phyloP scores from a whole-genome alignment of 2,888 invertebrate genomes.

The Acholoe squamosa region DNA sequence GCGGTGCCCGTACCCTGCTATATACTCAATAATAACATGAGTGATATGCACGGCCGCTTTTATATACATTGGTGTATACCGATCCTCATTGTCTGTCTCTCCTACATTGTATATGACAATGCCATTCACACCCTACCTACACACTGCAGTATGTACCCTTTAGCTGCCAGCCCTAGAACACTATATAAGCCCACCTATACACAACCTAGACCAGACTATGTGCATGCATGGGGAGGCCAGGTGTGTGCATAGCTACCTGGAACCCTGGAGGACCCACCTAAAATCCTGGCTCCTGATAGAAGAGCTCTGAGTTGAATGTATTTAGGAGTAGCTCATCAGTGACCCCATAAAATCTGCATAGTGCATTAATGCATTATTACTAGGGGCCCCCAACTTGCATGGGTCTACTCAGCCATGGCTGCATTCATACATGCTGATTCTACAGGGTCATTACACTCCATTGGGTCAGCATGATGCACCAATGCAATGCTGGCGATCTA shows the following conservation, averaged over 20 bases:
- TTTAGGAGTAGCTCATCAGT: background rate
- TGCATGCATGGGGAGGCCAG: no score
- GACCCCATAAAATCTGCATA: no score
- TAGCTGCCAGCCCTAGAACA: background rate
- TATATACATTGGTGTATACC: constrained; percentile 6
- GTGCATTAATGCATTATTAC: no score
- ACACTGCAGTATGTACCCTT: background rate
- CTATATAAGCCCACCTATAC: no score
- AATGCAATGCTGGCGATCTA: no score
- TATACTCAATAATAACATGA: constrained; percentile 20
- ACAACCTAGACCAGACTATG: background rate
- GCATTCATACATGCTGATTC: no score
- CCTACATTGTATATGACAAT: background rate
- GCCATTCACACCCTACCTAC: background rate
- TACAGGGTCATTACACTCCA: no score
- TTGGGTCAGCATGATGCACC: no score
- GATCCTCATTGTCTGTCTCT: background rate
- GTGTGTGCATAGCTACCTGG: constrained; percentile 12
- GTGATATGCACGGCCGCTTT: background rate
- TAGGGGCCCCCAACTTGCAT: no score
- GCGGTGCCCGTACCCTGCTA: no score
- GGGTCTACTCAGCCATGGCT: no score
- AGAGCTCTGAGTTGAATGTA: background rate
- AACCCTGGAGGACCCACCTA: background rate
- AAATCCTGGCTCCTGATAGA: background rate